Conservation (phyloP, 2,113 vertebrate species). For the Prunella fulvescens region DNA sequence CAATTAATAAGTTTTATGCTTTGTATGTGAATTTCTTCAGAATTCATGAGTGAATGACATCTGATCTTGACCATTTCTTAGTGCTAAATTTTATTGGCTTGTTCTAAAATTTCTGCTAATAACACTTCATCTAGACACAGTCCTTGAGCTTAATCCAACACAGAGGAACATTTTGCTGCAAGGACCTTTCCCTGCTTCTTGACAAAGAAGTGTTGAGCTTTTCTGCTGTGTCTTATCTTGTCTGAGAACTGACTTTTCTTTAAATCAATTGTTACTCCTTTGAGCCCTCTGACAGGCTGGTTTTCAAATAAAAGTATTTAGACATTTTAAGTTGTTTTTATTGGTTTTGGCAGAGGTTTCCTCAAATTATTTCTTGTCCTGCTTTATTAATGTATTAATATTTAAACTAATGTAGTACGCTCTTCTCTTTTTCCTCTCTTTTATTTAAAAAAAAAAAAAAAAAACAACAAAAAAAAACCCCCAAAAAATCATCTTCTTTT, state of each 20-base stretch:
- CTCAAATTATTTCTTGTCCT: not conserved
- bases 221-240: not conserved
- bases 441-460: not conserved
- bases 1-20: not conserved
- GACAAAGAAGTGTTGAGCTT: not conserved
- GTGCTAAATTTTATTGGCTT: not conserved
- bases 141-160: not conserved
- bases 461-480: no score
- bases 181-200: not conserved
- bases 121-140: not conserved
- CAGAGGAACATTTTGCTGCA: not conserved
- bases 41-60: not conserved
- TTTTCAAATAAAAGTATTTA: not conserved
- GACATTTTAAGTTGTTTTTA: not conserved
- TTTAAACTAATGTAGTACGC: not conserved
- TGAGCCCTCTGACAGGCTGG: not conserved
- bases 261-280: not conserved
- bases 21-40: not conserved
- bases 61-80: not conserved
- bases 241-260: not conserved
- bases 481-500: not conserved
- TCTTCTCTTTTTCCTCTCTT: not conserved
- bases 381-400: not conserved
- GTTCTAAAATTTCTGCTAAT: not conserved
- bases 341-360: not conserved